Conservation (phyloP, 2,888 invertebrate species). For the Ditylenchus weischeri region DNA sequence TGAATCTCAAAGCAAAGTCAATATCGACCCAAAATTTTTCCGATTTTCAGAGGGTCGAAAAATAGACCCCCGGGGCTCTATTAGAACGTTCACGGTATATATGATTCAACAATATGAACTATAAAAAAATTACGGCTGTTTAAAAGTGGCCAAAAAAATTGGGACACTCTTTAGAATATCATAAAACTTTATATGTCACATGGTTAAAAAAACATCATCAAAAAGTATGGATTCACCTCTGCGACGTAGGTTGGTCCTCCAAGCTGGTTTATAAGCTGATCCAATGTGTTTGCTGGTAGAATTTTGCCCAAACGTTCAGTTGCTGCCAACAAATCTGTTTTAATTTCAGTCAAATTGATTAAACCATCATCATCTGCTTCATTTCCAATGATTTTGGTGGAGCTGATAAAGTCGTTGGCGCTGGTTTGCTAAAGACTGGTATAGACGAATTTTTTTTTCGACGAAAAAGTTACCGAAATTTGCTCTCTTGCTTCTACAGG, state of each 20-base stretch:
- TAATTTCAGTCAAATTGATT: constrained; percentile 25
- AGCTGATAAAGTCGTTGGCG: constrained; percentile 48
- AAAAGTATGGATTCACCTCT: constrained; percentile 66
- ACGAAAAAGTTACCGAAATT: constrained; percentile 15
- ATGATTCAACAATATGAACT: no score
- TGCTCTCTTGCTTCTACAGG: constrained; percentile 1
- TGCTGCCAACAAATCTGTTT: constrained; percentile 76
- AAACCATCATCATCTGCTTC: constrained; percentile 30
- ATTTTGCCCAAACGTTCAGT: constrained; percentile 81
- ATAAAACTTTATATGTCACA: no score
- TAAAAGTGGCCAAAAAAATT: no score
- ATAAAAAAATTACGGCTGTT: no score
- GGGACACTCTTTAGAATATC: no score
- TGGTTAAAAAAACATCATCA: no score
- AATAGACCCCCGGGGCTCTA: no score
- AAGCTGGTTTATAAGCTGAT: constrained; percentile 94
- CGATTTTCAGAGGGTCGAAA: no score
- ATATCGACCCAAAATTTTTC: no score
- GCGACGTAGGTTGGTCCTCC: constrained; percentile 97
- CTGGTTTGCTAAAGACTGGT: constrained; percentile 23
- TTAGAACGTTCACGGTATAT: no score
- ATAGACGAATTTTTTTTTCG: not conserved
- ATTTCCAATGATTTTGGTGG: constrained; percentile 44
- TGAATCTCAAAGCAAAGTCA: no score
- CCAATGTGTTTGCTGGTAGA: constrained; percentile 92